A percentile compares a stretch with the other conserved stretches of the same genome.
These are phyloP conservation scores for Encarsia formosa DNA, from an alignment of 2,888 invertebrate genomes.

Conservation along the genomic window DNA sequence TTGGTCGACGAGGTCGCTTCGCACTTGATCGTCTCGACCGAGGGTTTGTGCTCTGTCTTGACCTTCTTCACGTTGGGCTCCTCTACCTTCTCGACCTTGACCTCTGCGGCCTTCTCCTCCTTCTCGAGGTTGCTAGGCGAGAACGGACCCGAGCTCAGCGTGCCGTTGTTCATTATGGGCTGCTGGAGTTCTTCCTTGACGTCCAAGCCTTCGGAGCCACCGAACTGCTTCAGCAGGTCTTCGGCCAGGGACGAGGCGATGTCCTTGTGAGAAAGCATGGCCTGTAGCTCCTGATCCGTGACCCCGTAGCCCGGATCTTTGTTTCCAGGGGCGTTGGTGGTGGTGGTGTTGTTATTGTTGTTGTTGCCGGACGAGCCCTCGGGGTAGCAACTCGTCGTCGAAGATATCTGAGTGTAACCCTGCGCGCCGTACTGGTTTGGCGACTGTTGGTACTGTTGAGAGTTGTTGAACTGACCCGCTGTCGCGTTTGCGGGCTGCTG, in stretches of 20 bases:
- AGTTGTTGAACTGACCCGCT: conserved; percentile 27
- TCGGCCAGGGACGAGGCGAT: conserved; percentile 78
- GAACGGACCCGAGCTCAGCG: conserved; percentile 56
- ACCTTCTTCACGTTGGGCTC: conserved; percentile 9
- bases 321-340: conserved; percentile 43
- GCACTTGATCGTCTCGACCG: conserved; percentile 48
- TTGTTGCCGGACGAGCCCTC: conserved; percentile 41
- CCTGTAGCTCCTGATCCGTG: conserved; percentile 23
- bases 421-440: conserved; percentile 44
- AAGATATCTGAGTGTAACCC: conserved; percentile 51
- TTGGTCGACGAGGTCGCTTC: conserved; percentile 49
- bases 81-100: conserved; percentile 35
- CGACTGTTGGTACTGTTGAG: conserved; percentile 37
- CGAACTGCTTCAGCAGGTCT: conserved; percentile 81
- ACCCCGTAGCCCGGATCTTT: conserved; percentile 15
- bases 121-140: conserved; percentile 54
- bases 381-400: conserved; percentile 47
- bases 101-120: conserved; percentile 47
- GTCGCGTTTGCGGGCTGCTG: conserved; percentile 7
- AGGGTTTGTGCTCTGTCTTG: conserved; percentile 26
- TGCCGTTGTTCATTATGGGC: conserved; percentile 44
- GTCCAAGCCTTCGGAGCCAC: conserved; percentile 67
- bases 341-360: conserved; percentile 27
- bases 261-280: conserved; percentile 70
- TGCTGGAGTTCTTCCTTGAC: conserved; percentile 49